Evolutionary conservation across 2,888 invertebrate genomes (phyloP).

Genomic region (Itoplectis maculator): DNA sequence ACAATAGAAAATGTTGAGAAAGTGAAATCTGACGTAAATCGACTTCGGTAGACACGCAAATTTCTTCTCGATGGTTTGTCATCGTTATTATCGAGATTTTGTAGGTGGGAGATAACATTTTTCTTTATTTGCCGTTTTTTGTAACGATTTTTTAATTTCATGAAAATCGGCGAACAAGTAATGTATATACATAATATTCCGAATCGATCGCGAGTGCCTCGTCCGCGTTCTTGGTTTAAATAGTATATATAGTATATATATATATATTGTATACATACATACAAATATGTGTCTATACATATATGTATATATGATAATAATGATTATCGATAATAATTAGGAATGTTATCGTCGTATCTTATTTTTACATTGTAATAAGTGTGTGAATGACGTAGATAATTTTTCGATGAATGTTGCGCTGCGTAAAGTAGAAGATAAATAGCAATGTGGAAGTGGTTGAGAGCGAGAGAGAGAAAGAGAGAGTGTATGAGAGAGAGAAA

Average conservation of each 20-base stretch:
- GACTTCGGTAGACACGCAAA: no score
- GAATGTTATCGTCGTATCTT: conserved; percentile 63
- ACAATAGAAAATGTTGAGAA: no score
- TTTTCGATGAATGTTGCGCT: conserved; percentile 58
- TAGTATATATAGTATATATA: conserved; percentile 63
- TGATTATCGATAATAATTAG: conserved; percentile 63
- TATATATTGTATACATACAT: conserved; percentile 15
- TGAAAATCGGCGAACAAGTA: no score
- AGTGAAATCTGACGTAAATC: no score
- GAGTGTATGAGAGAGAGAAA: conserved; percentile 2
- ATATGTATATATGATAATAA: conserved; percentile 54
- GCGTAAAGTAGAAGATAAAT: conserved; percentile 43
- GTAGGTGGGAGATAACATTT: neutral
- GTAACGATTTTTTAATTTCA: neutral
- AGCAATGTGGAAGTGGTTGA: conserved; percentile 29
- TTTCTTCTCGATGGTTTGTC: no score
- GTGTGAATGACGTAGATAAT: conserved; percentile 61
- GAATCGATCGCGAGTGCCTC: conserved; percentile 62
- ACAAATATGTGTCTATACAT: conserved; percentile 36
- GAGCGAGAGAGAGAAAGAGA: conserved; percentile 30
- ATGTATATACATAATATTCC: conserved; percentile 51
- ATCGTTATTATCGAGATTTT: no score
- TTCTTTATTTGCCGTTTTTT: neutral
- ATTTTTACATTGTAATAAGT: conserved; percentile 60
- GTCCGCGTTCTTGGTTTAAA: conserved; percentile 58